Conservation (phyloP, 1,140 invertebrate genomes). For the Agrypnia vestita region DNA sequence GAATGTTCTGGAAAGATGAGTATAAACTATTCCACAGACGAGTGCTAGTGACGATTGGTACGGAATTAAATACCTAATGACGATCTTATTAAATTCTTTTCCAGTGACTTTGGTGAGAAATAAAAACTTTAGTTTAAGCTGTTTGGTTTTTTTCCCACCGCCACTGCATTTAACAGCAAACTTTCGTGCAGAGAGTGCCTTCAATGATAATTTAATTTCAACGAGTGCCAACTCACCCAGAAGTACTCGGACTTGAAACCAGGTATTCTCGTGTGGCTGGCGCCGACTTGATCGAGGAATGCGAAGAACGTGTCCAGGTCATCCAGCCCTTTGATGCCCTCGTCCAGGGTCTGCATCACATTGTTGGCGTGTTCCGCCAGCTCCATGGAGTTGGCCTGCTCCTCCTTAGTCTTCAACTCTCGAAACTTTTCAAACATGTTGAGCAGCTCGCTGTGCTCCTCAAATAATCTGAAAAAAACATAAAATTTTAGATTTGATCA, state of each 20-base stretch:
- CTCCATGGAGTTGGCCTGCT: conserved; percentile 86
- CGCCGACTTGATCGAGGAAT: conserved; percentile 87
- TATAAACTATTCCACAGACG: too few relatives aligned
- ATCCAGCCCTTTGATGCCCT: conserved; percentile 89
- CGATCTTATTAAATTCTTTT: too few relatives aligned
- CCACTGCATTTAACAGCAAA: too few relatives aligned
- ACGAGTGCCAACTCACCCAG: conserved; percentile 80
- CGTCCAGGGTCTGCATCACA: conserved; percentile 91
- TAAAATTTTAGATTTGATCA: background rate
- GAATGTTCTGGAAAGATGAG: too few relatives aligned
- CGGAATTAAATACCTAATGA: too few relatives aligned
- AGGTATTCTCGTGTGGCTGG: conserved; percentile 86
- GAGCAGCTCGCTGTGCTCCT: conserved; percentile 87
- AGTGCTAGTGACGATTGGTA: too few relatives aligned
- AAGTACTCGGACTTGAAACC: conserved; percentile 90
- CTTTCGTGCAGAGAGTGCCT: too few relatives aligned
- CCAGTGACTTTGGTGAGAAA: too few relatives aligned
- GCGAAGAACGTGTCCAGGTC: conserved; percentile 88
- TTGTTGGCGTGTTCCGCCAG: conserved; percentile 89
- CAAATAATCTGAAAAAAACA: conserved; percentile 82
- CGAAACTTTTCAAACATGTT: conserved; percentile 88
- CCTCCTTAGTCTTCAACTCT: conserved; percentile 84
- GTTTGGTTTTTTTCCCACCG: too few relatives aligned
- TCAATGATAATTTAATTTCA: too few relatives aligned
- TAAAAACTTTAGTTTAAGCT: too few relatives aligned